A percentile compares a stretch with the other conserved stretches of the same genome.
These are phyloP conservation scores for Bellardia pandia DNA, from an alignment of 2,888 invertebrate species.

Conservation along the genomic window DNA sequence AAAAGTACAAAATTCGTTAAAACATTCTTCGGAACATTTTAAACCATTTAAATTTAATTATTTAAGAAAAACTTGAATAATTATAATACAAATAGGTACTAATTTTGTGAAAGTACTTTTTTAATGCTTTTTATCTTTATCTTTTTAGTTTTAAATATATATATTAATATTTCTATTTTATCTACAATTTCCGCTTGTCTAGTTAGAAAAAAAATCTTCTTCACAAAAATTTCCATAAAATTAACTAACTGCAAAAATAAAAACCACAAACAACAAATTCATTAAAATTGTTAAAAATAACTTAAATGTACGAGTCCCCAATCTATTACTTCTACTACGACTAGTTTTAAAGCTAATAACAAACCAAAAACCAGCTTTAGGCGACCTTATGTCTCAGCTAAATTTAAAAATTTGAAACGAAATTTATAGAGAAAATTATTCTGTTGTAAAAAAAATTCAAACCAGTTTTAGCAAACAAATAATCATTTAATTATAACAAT, in stretches of 20 bases:
- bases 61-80: too few species aligned
- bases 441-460: not conserved
- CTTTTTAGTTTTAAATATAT: too few species aligned
- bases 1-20: not conserved
- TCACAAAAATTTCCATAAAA: not conserved
- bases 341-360: conserved; percentile 2
- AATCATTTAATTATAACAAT: conserved; percentile 60
- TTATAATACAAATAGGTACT: too few species aligned
- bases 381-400: conserved; percentile 60
- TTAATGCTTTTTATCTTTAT: not conserved
- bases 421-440: not conserved
- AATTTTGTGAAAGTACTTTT: not conserved
- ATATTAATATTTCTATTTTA: not conserved
- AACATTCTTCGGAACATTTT: not conserved
- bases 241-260: not conserved
- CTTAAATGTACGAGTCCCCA: not conserved
- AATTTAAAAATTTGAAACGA: not conserved
- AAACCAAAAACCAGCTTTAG: conserved; percentile 29
- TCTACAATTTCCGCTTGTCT: too few species aligned
- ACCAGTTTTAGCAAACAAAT: conserved; percentile 26
- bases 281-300: not conserved
- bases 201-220: not conserved
- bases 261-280: too few species aligned
- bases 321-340: not conserved
- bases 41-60: not conserved